Conservation (phyloP, 1,140 invertebrate genomes). For the Thaumatotibia leucotreta region DNA sequence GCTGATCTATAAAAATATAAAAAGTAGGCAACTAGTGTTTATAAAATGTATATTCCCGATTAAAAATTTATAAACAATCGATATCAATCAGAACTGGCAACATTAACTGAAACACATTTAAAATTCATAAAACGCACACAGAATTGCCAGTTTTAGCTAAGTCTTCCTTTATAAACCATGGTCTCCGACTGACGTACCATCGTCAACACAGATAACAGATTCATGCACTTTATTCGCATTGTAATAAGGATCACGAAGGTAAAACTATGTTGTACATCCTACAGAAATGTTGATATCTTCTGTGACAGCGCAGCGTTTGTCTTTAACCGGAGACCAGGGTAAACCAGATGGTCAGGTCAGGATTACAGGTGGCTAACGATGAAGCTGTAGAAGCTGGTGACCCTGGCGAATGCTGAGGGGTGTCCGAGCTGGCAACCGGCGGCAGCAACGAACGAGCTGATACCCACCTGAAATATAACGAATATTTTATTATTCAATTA, state of each 20-base stretch:
- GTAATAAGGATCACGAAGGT: too few relatives aligned
- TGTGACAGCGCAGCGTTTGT: not conserved
- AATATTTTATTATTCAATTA: not conserved
- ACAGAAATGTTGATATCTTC: too few relatives aligned
- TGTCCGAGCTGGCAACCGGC: slow-evolving; percentile 52
- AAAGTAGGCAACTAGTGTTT: too few relatives aligned
- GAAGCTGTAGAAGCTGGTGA: slow-evolving; percentile 59
- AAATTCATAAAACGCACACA: not conserved
- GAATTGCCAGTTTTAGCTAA: not conserved
- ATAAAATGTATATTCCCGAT: not conserved
- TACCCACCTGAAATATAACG: slow-evolving; percentile 45
- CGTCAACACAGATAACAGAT: not conserved
- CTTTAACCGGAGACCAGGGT: not conserved
- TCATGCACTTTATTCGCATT: not conserved
- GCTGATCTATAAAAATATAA: too few relatives aligned
- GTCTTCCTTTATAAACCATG: not conserved
- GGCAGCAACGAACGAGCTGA: slow-evolving; percentile 54
- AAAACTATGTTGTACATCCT: too few relatives aligned
- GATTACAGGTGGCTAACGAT: slow-evolving; percentile 32
- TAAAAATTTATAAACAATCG: not conserved
- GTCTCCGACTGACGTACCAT: not conserved
- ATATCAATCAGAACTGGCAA: not conserved
- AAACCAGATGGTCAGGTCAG: not conserved
- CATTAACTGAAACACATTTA: not conserved
- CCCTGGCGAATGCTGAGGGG: slow-evolving; percentile 61